phyloP scores from a whole-genome alignment of 2,797 vertebrate genomes.

The Crotalus adamanteus region DNA sequence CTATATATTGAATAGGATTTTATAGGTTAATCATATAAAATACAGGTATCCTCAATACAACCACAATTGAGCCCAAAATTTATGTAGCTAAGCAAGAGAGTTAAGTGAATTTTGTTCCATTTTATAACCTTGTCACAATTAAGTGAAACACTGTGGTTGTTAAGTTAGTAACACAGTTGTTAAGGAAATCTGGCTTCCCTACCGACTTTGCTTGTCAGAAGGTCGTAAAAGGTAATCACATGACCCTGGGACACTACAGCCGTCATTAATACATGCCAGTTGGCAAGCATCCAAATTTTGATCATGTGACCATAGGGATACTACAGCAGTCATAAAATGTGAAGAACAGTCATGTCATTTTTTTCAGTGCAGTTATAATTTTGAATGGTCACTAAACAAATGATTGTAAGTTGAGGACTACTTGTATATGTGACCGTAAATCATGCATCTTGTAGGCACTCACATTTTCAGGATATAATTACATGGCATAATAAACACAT shows the following conservation, averaged over 20 bases:
- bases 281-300: too few species aligned
- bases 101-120: background rate
- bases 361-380: background rate
- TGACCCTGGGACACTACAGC: too few species aligned
- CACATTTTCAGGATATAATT: background rate
- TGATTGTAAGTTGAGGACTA: too few species aligned
- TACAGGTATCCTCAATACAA: background rate
- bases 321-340: too few species aligned
- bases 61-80: background rate
- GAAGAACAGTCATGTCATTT: background rate
- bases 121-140: background rate
- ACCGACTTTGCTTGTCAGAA: too few species aligned
- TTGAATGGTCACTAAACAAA: too few species aligned
- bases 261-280: too few species aligned
- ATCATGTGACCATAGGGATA: too few species aligned
- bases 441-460: background rate
- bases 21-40: background rate
- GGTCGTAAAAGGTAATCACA: too few species aligned
- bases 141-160: background rate
- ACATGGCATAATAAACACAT: background rate
- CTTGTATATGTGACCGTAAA: background rate
- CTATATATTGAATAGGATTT: background rate
- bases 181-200: too few species aligned
- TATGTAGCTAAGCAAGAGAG: background rate
- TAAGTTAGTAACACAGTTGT: too few species aligned